Base-by-base conservation (phyloP, 2,888 invertebrate genomes). In the Pammene aurita region DNA sequence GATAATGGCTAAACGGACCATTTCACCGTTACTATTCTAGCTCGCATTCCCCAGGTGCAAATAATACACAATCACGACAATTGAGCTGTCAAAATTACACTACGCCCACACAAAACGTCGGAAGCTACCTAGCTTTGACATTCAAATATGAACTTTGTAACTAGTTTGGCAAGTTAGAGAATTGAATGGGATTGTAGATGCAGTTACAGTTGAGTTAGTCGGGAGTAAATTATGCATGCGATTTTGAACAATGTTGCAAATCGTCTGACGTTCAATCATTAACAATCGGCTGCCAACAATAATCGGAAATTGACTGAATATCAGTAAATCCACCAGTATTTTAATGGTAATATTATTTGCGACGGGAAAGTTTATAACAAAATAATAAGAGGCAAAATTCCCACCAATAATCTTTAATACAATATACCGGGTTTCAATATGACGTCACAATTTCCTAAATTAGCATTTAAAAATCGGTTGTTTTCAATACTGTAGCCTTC, bases 51-150 rank as follows among this genome's bases (percentile, higher is more conserved):
- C 41, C 56, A 57, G 68, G 57, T 64, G 68, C 63, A 69, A 69
- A 69, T 65, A 69, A 69, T 55, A 55, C 70, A 65, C 65, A 72
- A 69, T 81, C 80, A 76, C 79, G 75, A 82, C 86, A 84, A 87
- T 87, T 84, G 86, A 85, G 78, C 80, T 84, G 87, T 87, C 87
- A 82, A 74, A 75, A 76, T 83, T 83, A 85, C 84, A 35, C 62
- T 84, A 16, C 62, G 6, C 16, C 48, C 18, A 10, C 16, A 38
- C n/a, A n/a, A 52, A n/a, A 50, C n/a, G 41, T n/a, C 50, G n/a
- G 10, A 52, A 41, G 13, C 38, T 41, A 41, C 16, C n/a, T 41
- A 9, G 13, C 18, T 18, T 62, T 14, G 10, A 13, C 41, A 52
- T 64, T 64, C 55, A 44, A 64, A 64, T 44, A 26, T 18, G 13